Conservation (phyloP, 2,888 invertebrate genomes). For the Cremastinae sp. region DNA sequence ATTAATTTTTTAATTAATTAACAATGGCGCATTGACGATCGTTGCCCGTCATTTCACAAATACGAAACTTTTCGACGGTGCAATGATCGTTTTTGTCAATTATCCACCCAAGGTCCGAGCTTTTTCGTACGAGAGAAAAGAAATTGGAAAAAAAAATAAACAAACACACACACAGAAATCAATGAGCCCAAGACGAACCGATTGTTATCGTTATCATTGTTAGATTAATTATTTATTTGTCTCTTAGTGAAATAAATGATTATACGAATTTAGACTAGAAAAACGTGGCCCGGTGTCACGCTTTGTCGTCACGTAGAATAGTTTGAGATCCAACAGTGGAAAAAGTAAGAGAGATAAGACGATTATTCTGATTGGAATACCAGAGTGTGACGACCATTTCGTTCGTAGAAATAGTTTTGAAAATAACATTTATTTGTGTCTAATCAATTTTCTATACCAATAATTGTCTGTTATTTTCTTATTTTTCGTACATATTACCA, state of each 20-base stretch:
- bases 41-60: constrained; percentile 32
- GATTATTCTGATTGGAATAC: constrained; percentile 29
- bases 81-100: constrained; percentile 15
- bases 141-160: no score
- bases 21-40: constrained; percentile 16
- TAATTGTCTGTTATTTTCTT: constrained; percentile 1
- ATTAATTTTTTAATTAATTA: constrained; percentile 11
- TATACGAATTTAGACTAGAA: constrained; percentile 50
- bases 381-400: constrained; percentile 53
- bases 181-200: no score
- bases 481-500: constrained; percentile 10
- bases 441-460: constrained; percentile 28
- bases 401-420: constrained; percentile 56
- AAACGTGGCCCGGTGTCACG: constrained; percentile 47
- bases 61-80: constrained; percentile 18
- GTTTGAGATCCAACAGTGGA: not conserved
- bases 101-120: no score
- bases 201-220: constrained; percentile 2
- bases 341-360: constrained; percentile 4
- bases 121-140: no score
- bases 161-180: no score
- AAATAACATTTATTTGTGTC: constrained; percentile 40
- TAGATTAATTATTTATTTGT: constrained; percentile 17
- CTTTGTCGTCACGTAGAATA: constrained; percentile 55
- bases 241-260: constrained; percentile 12